Conservation (phyloP, 30 jellyfish, hydroid and myxozoan species). For the Chironex yamaguchii region DNA sequence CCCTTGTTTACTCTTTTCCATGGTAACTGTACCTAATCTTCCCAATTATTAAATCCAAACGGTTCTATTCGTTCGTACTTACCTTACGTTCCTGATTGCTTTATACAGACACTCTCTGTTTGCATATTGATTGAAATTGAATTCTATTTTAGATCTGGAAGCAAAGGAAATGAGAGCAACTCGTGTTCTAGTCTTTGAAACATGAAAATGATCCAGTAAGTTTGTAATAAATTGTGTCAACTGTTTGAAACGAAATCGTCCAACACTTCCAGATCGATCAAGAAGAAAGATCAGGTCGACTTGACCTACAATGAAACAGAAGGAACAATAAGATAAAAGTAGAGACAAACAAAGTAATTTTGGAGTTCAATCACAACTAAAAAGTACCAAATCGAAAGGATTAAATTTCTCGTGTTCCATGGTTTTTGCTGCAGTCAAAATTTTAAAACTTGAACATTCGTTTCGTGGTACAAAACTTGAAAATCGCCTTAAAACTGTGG, state of each 20-base stretch:
- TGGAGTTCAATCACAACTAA: no score
- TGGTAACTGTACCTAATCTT: background rate
- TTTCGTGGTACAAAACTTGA: no score
- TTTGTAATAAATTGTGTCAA: conserved; percentile 6
- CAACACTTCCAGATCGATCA: conserved; percentile 60
- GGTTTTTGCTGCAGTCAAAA: no score
- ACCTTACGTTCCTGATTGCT: conserved; percentile 41
- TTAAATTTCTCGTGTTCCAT: no score
- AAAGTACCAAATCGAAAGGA: no score
- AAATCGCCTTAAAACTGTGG: no score
- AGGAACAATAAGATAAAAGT: no score
- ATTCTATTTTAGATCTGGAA: conserved; percentile 26
- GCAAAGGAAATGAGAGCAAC: conserved; percentile 65
- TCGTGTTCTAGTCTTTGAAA: conserved; percentile 58
- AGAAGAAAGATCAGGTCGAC: conserved; percentile 52
- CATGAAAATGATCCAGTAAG: conserved; percentile 29
- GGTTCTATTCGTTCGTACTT: no score
- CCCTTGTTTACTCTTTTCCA: no score
- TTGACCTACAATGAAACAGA: background rate
- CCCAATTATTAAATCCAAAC: no score
- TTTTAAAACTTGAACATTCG: no score
- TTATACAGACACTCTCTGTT: conserved; percentile 54
- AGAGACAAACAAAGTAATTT: no score
- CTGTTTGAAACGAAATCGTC: conserved; percentile 1
- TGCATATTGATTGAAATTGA: conserved; percentile 31